Conservation (phyloP, 2,113 vertebrate species). For the Eptatretus burgeri region DNA sequence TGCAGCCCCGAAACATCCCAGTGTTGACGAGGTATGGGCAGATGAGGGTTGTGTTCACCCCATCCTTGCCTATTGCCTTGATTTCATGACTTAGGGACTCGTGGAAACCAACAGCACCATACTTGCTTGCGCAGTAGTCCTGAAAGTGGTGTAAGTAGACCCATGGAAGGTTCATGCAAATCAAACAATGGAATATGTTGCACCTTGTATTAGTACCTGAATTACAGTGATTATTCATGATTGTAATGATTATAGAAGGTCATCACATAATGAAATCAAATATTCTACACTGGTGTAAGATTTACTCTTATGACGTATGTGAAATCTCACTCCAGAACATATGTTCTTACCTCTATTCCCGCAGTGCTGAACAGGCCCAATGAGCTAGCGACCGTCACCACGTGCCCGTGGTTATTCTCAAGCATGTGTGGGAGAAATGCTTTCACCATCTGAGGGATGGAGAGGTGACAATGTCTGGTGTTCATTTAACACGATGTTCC, state of each 20-base stretch:
- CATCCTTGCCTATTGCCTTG: constrained; percentile 1
- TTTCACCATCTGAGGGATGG: neutral
- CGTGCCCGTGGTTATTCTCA: constrained; percentile 5
- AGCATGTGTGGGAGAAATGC: constrained; percentile 4
- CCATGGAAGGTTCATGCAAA: too few species aligned
- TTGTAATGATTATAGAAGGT: too few species aligned
- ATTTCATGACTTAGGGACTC: constrained; percentile 3
- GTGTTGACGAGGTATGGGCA: constrained; percentile 5
- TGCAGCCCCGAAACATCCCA: constrained; percentile 4
- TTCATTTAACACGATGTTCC: too few species aligned
- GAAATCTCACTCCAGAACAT: too few species aligned
- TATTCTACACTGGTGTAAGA: too few species aligned
- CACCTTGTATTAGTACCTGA: too few species aligned
- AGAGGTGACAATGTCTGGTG: neutral
- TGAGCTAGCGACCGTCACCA: neutral
- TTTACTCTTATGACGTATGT: too few species aligned
- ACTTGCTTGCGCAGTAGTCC: constrained; percentile 4
- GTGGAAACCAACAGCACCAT: constrained; percentile 2
- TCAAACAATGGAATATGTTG: too few species aligned
- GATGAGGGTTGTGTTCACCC: constrained; percentile 3
- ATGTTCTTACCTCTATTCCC: neutral
- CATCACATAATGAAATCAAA: too few species aligned
- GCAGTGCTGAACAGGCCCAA: constrained; percentile 4
- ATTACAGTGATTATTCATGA: too few species aligned
- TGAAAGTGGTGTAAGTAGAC: neutral